A percentile compares a stretch with the other conserved stretches of the same genome.
Evolutionary conservation across 2,113 vertebrate genomes (phyloP).

Genomic region (Tiliqua scincoides): DNA sequence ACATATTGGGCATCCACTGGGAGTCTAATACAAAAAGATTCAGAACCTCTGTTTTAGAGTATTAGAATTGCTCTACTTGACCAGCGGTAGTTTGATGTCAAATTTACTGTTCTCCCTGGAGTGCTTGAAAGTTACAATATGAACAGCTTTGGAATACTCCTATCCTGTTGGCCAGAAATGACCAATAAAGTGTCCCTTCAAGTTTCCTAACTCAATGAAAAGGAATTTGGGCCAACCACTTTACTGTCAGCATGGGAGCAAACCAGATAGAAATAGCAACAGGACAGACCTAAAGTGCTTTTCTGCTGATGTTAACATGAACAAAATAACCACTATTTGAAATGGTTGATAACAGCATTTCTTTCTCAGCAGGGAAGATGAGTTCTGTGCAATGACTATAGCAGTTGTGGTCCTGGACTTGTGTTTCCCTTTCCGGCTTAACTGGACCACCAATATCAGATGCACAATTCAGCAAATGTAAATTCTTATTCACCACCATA

Average conservation of each 20-base stretch:
- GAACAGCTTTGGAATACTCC: neutral
- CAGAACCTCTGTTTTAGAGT: too few relatives aligned
- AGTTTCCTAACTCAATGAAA: neutral
- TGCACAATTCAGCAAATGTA: neutral
- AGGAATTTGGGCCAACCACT: neutral
- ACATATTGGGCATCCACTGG: too few relatives aligned
- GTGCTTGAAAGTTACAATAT: neutral
- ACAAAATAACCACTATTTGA: neutral
- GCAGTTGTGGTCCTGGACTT: neutral
- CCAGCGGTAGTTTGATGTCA: neutral
- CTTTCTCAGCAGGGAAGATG: neutral
- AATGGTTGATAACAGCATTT: neutral
- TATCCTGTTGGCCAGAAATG: neutral
- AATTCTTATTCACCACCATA: neutral
- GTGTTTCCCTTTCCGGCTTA: neutral
- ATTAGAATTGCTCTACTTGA: neutral
- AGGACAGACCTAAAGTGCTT: neutral
- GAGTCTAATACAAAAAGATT: too few relatives aligned
- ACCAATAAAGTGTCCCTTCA: neutral
- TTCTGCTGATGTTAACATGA: neutral
- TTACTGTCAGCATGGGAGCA: neutral
- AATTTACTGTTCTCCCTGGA: neutral
- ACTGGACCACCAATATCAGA: neutral
- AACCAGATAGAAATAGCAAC: neutral
- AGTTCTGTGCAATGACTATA: neutral